Percentiles rank a stretch among this genome's conserved stretches.
These are phyloP conservation scores for Scaptodrosophila latifasciaeformis DNA, from an alignment of 2,888 invertebrate genomes.

Conservation along the genomic window DNA sequence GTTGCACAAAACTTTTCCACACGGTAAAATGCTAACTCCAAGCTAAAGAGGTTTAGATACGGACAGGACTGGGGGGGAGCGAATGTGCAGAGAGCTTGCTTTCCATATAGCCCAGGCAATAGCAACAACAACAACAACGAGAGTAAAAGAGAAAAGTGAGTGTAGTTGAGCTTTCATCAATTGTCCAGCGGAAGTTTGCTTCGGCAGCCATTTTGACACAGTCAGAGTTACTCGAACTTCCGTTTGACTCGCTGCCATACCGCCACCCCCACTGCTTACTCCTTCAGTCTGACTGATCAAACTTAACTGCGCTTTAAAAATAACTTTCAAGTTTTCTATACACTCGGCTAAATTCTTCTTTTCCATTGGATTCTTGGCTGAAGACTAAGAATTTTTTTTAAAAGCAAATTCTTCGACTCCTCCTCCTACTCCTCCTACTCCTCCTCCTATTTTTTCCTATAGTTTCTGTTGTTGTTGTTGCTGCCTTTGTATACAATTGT, in stretches of 20 bases:
- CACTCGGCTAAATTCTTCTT: not conserved
- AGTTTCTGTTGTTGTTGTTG: slow-evolving; percentile 14
- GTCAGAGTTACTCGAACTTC: slow-evolving; percentile 32
- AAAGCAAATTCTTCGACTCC: slow-evolving; percentile 49
- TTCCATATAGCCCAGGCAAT: slow-evolving; percentile 27
- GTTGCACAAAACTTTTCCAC: slow-evolving; percentile 57
- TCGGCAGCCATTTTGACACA: slow-evolving; percentile 33
- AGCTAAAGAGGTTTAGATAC: too few relatives aligned
- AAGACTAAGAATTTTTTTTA: not conserved
- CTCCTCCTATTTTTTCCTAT: slow-evolving; percentile 8
- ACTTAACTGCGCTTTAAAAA: slow-evolving; percentile 64
- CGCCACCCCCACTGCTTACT: not conserved
- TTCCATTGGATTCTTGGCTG: too few relatives aligned
- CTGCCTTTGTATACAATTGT: slow-evolving; percentile 54
- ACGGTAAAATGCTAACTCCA: slow-evolving; percentile 47
- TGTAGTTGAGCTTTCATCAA: slow-evolving; percentile 51
- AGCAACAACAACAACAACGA: not conserved
- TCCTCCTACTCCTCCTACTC: not conserved
- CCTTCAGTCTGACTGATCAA: slow-evolving; percentile 44
- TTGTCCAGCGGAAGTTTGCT: slow-evolving; percentile 65
- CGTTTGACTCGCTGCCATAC: slow-evolving; percentile 37
- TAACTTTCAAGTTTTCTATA: slow-evolving; percentile 45
- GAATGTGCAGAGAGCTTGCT: slow-evolving; percentile 8
- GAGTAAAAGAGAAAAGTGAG: not conserved
- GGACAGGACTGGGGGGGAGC: too few relatives aligned